A percentile compares a stretch with the other conserved stretches of the same genome.
phyloP scores from a whole-genome alignment of 1,140 invertebrate species.

The Telenomus remus region DNA sequence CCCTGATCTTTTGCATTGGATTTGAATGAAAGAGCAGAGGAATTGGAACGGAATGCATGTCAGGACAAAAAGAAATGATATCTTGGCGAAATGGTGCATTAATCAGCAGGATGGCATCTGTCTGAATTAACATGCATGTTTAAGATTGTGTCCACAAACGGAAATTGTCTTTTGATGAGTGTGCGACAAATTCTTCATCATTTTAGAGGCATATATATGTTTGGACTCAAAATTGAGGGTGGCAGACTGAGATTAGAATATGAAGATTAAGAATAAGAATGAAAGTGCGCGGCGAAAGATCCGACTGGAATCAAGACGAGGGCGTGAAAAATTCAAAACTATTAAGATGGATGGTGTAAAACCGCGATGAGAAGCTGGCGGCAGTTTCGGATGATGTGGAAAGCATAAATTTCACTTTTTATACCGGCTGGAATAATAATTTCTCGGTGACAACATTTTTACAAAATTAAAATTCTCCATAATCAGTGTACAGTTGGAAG shows the following conservation, averaged over 20 bases:
- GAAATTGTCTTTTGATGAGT: background rate
- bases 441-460: too few species aligned
- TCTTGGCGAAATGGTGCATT: constrained; percentile 12
- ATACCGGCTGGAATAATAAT: too few species aligned
- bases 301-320: constrained; percentile 22
- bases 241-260: constrained; percentile 19
- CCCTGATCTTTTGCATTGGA: too few species aligned
- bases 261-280: constrained; percentile 37
- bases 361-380: background rate
- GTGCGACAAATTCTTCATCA: constrained; percentile 30
- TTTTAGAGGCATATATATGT: constrained; percentile 7
- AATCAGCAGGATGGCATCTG: constrained; percentile 24
- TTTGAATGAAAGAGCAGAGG: background rate
- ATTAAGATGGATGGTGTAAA: constrained; percentile 6
- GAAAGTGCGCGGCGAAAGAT: constrained; percentile 25
- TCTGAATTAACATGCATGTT: constrained; percentile 31
- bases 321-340: constrained; percentile 21
- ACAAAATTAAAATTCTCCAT: too few species aligned
- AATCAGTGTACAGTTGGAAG: too few species aligned
- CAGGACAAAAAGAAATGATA: constrained; percentile 4
- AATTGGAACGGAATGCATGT: background rate
- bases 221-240: constrained; percentile 18
- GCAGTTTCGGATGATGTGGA: too few species aligned
- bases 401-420: too few species aligned
- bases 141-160: too few species aligned